These are phyloP conservation scores for Athene noctua DNA, from an alignment of 2,113 vertebrate species.

Conservation along the genomic window DNA sequence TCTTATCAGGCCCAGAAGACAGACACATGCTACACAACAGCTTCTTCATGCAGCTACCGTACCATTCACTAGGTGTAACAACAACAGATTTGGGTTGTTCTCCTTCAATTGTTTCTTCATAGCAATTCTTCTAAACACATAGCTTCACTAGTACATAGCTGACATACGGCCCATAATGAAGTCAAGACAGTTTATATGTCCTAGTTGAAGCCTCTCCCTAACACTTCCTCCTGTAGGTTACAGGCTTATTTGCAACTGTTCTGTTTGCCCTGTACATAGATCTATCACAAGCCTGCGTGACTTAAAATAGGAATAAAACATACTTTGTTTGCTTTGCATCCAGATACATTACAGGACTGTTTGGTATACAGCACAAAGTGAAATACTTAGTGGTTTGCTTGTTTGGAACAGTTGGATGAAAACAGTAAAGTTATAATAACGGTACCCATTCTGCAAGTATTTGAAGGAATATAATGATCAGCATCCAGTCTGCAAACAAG, in stretches of 20 bases:
- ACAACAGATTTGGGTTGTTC: neutral
- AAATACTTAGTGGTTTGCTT: neutral
- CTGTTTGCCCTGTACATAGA: neutral
- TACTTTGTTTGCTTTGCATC: neutral
- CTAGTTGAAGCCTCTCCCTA: neutral
- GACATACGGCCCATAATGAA: neutral
- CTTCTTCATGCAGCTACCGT: neutral
- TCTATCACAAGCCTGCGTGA: fast-evolving
- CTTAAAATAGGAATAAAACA: neutral
- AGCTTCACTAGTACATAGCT: neutral
- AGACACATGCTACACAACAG: neutral
- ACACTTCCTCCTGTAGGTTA: neutral
- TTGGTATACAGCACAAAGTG: neutral
- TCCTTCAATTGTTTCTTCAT: neutral
- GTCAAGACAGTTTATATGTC: too few relatives aligned
- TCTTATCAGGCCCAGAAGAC: neutral
- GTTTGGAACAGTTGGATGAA: neutral
- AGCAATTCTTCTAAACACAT: neutral
- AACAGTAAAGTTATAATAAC: neutral
- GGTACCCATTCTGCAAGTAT: neutral
- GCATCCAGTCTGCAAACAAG: neutral
- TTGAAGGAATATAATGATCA: neutral
- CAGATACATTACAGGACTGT: neutral
- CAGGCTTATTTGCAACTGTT: neutral
- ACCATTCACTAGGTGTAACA: neutral